Conservation (phyloP, 2,797 vertebrate genomes). For the Chaenodraco wilsoni region DNA sequence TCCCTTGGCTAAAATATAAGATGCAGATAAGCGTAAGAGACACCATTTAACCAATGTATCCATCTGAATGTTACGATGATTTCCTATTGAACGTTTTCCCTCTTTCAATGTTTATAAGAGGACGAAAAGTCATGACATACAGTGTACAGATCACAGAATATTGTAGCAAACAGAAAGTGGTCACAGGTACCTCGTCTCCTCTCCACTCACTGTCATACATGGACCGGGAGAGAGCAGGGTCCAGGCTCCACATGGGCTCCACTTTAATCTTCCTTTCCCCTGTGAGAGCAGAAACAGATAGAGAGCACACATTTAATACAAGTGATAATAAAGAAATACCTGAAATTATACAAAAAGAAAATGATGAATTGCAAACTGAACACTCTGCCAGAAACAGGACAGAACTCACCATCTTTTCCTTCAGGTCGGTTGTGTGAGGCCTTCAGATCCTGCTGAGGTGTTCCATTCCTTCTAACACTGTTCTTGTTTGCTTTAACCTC, state of each 20-base stretch:
- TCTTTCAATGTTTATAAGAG: no score
- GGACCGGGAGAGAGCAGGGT: conserved; percentile 89
- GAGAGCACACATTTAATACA: not conserved
- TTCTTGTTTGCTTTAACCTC: not conserved
- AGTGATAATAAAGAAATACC: not conserved
- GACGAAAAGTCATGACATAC: no score
- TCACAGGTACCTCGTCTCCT: conserved; percentile 55
- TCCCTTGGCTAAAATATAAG: conserved; percentile 12
- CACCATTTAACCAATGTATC: not conserved
- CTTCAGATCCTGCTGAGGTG: conserved; percentile 66
- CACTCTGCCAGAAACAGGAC: not conserved
- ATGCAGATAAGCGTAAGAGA: not conserved
- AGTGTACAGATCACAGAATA: no score
- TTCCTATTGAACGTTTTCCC: not conserved
- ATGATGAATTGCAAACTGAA: not conserved
- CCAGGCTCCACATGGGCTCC: conserved; percentile 92
- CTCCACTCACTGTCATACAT: conserved; percentile 81
- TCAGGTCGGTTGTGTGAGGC: conserved; percentile 48
- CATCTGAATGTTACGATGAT: not conserved
- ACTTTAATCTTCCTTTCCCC: conserved; percentile 42
- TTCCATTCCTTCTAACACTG: not conserved
- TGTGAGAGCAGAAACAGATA: conserved; percentile 18
- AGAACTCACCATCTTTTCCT: conserved; percentile 34
- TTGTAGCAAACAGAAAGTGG: no score
- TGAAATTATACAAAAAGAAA: not conserved